Percentiles rank a stretch among this genome's conserved stretches.
Evolutionary conservation across 1,140 invertebrate genomes (phyloP).

Genomic region (Aphaenogaster floridana): DNA sequence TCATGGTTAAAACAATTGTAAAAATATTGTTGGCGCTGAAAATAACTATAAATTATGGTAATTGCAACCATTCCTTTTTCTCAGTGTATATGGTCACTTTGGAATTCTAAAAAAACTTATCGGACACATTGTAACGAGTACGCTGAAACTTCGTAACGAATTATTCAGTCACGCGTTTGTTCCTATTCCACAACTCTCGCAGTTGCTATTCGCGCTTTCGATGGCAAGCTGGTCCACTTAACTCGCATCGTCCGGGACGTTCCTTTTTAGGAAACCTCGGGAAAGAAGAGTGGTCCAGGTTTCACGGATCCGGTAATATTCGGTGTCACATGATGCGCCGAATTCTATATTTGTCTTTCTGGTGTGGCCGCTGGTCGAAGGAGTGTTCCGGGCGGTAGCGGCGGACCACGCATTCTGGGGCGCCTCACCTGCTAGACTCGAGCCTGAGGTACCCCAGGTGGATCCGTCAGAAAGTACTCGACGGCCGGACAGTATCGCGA

Average conservation of each 20-base stretch:
- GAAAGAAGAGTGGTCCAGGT: background rate
- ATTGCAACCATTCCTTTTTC: no score
- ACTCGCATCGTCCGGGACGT: no score
- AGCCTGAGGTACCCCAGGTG: conserved; percentile 56
- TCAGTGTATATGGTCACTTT: background rate
- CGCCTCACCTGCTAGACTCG: conserved; percentile 46
- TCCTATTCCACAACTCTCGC: background rate
- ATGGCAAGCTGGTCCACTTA: background rate
- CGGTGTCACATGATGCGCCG: background rate
- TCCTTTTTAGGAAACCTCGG: background rate
- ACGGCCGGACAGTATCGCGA: conserved; percentile 72
- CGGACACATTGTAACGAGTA: background rate
- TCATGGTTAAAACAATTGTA: no score
- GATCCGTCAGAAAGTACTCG: conserved; percentile 74
- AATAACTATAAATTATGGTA: no score
- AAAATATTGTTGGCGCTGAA: no score
- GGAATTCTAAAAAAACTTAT: background rate
- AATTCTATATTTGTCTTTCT: conserved; percentile 6
- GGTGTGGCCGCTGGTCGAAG: background rate
- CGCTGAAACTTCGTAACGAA: background rate
- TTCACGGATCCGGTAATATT: background rate
- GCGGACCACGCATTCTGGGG: conserved; percentile 12
- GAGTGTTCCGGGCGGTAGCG: background rate
- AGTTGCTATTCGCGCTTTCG: background rate
- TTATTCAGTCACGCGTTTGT: background rate